Percentiles rank a stretch among this genome's conserved stretches.
These are phyloP conservation scores for Anthophora plumipes DNA, from an alignment of 2,888 invertebrate species.

Conservation along the genomic window DNA sequence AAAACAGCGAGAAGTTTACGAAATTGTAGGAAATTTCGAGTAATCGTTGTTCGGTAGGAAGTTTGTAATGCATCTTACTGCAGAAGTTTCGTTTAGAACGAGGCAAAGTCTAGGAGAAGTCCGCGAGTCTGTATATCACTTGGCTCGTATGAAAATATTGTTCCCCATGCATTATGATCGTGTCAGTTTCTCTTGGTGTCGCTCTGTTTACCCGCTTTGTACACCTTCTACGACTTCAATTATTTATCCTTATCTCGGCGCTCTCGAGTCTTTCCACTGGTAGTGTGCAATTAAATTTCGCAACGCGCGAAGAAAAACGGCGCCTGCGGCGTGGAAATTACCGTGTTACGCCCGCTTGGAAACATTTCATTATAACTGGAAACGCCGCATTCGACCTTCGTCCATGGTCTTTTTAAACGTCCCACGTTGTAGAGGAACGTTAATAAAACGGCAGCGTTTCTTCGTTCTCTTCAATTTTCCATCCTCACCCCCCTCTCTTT, in stretches of 20 bases:
- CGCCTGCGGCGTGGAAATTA: slow-evolving; percentile 43
- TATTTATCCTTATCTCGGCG: slow-evolving; percentile 55
- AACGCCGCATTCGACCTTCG: slow-evolving; percentile 21
- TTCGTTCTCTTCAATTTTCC: slow-evolving; percentile 31
- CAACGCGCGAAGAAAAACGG: slow-evolving; percentile 42
- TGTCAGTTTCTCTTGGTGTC: neutral
- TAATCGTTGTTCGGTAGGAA: slow-evolving; percentile 5
- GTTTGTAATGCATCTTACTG: slow-evolving; percentile 7
- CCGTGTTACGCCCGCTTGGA: slow-evolving; percentile 32
- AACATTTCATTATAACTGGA: slow-evolving; percentile 55
- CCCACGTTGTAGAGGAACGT: slow-evolving; percentile 24
- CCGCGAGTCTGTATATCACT: slow-evolving; percentile 3
- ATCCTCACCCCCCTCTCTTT: slow-evolving; percentile 1
- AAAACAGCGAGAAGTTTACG: neutral
- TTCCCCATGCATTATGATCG: neutral
- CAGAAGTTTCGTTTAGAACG: neutral
- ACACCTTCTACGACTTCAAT: neutral
- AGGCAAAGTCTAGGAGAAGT: neutral
- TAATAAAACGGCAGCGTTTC: slow-evolving; percentile 54
- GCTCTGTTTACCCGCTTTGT: neutral
- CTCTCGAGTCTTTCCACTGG: slow-evolving; percentile 18
- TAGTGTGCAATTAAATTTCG: slow-evolving; percentile 54
- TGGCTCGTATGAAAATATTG: slow-evolving; percentile 10
- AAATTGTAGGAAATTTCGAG: slow-evolving; percentile 12
- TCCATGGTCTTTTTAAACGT: slow-evolving; percentile 45